Base-by-base conservation (phyloP, 2,113 vertebrate species). In the Pelusios castaneus region DNA sequence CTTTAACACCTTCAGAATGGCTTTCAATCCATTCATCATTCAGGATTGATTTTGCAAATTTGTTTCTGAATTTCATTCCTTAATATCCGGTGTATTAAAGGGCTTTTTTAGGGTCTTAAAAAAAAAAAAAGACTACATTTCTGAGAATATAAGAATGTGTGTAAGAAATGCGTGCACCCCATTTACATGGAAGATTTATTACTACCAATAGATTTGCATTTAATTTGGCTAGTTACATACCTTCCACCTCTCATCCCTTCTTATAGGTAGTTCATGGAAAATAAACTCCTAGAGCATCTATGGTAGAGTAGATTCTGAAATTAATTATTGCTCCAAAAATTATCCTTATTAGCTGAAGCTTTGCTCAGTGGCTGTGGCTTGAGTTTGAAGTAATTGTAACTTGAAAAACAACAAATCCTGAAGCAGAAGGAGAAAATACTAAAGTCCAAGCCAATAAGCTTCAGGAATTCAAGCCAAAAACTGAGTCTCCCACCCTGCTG, bases 391-490 rank as follows among this genome's bases (percentile, higher is more conserved):
- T 19, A 81, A 21, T 10, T 60, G 51, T 83, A 95, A 88, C 81
- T 41, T 79, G 5, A 31, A 41, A 84, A 51, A 0, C 1, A 89
- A 41, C 90, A 91, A 93, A 86, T 38, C 67, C 67, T 94, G 78
- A 67, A 47, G 5, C 9, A 75, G 80, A 80, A 84, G 60, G 43
- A 41, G 82, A 82, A 94, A 67, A 21, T 25, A 80, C 85, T 88
- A 80, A 80, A 77, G 2, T 89, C 78, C 91, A 92, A 84, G 91
- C 67, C 52, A 89, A 41, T 13, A 80, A 90, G 82, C 89, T 89
- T 78, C 75, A 91, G 87, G 92, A 97, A 22, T 90, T 92, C 77
- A 93, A n/a, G 25, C n/a, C 92, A 24, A 91, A 88, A 95, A 22
- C 83, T 85, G 89, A 94, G 79, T 6, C 51, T 83, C 63, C 47